Base-by-base conservation (phyloP, 2,113 vertebrate genomes). In the Neopipo cinnamomea region DNA sequence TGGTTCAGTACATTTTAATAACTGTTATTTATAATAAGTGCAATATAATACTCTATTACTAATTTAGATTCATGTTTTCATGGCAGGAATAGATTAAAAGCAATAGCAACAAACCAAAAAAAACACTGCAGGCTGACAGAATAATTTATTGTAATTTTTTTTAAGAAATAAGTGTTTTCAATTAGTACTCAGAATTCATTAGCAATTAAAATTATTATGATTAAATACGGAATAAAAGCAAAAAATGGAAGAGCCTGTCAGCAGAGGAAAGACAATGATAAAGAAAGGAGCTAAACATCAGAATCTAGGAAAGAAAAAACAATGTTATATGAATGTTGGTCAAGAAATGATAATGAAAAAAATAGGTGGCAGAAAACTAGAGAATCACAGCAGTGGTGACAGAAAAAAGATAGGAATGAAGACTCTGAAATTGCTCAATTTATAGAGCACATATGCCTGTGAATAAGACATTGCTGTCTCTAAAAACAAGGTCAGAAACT, bases 1-100 rank as follows among this genome's bases (percentile, higher is more conserved):
- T 91, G 85, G 46, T 93, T 97, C 93, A 96, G 87, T 91, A 95
- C 83, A 87, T 93, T 97, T 97, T 97, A 97, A 97, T 97, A 97
- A 96, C 55, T 85, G 39, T 91, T 96, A 97, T 95, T 94, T 92
- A 85, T 96, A 94, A 92, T 91, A 93, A 91, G 17, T 79, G 28
- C 10, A 94, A 79, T 90, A 62, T 14, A 76, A 55, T 42, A 15
- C 89, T 76, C 84, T 96, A 88, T 77, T 96, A 91, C 72, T 97
- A 97, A 96, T 73, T 35, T 72, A 91, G 62, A 96, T 95, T 95
- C 56, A 94, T 89, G 61, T 14, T 89, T 68, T 95, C 56, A 80
- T 96, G 85, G 66, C 5, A 24, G 42, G 42, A 97, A 92, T 71
- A 93, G 74, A 86, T 46, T 96, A 83, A 97, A 88, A 81, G n/a